Conservation (phyloP, 2,888 invertebrate genomes). For the Lycaena phlaeas region DNA sequence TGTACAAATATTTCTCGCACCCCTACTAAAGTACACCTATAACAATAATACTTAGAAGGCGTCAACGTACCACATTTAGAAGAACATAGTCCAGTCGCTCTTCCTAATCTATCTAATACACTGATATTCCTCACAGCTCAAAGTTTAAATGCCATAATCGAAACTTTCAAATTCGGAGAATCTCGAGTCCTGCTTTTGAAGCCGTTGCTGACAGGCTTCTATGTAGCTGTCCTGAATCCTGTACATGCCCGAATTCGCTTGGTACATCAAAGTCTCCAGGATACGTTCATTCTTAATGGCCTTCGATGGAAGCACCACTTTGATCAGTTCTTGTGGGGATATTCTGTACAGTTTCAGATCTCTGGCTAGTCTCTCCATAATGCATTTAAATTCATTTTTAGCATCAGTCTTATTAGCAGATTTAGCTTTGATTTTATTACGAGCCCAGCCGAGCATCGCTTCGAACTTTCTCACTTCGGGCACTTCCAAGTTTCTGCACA, state of each 20-base stretch:
- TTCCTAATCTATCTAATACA: slow-evolving; percentile 65
- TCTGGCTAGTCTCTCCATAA: slow-evolving; percentile 91
- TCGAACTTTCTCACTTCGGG: slow-evolving; percentile 93
- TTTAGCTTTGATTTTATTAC: slow-evolving; percentile 85
- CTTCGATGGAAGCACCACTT: slow-evolving; percentile 93
- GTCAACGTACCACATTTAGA: slow-evolving; percentile 61
- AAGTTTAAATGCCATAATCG: slow-evolving; percentile 79
- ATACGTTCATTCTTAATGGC: slow-evolving; percentile 94
- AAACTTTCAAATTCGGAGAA: slow-evolving; percentile 87
- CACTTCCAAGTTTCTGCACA: slow-evolving; percentile 91
- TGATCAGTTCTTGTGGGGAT: slow-evolving; percentile 92
- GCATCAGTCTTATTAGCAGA: slow-evolving; percentile 86
- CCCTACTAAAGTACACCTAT: slow-evolving; percentile 66
- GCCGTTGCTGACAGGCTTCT: slow-evolving; percentile 88
- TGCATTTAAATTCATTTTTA: slow-evolving; percentile 91
- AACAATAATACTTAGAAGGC: slow-evolving; percentile 73
- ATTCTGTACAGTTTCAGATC: slow-evolving; percentile 92
- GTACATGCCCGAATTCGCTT: slow-evolving; percentile 94
- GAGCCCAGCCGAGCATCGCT: slow-evolving; percentile 93
- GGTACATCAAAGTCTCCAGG: slow-evolving; percentile 92
- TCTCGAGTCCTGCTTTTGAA: slow-evolving; percentile 91
- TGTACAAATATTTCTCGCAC: slow-evolving; percentile 68
- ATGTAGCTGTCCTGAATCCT: slow-evolving; percentile 90
- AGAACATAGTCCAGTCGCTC: slow-evolving; percentile 51
- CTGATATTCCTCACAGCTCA: slow-evolving; percentile 67